phyloP scores from a whole-genome alignment of 2,113 vertebrate species.

The Lophotis ruficrista region DNA sequence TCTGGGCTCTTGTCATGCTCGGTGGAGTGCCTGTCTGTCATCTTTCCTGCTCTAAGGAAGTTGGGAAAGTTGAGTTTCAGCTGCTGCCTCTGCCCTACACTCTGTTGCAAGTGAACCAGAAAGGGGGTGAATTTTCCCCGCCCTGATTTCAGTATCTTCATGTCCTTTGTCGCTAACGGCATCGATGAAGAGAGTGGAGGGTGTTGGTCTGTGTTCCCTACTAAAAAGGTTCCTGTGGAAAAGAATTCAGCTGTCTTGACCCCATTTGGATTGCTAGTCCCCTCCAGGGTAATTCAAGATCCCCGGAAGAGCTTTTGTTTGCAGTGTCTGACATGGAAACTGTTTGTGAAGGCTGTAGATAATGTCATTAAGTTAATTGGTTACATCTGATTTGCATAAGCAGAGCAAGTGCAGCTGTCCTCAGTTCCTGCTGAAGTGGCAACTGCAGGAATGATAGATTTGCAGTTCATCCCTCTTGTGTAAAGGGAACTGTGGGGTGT shows the following conservation, averaged over 20 bases:
- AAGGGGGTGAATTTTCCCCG: not conserved
- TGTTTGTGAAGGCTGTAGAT: slow-evolving; percentile 60
- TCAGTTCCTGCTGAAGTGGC: not conserved
- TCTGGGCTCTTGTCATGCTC: not conserved
- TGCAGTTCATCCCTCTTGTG: not conserved
- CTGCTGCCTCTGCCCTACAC: not conserved
- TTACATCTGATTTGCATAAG: slow-evolving; percentile 64
- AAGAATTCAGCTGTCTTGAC: not conserved
- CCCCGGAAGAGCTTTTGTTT: slow-evolving; percentile 54
- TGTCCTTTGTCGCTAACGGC: not conserved
- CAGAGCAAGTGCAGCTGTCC: slow-evolving; percentile 18
- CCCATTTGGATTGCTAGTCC: not conserved
- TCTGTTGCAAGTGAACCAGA: not conserved
- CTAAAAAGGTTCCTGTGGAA: not conserved
- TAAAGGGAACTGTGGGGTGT: not conserved
- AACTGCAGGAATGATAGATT: not conserved
- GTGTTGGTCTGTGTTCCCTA: not conserved
- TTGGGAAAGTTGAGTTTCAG: not conserved
- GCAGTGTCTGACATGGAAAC: slow-evolving; percentile 65
- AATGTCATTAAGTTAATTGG: slow-evolving; percentile 57
- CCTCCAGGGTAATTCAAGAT: slow-evolving; percentile 55
- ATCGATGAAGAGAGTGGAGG: not conserved
- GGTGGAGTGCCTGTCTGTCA: not conserved
- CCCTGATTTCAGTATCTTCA: not conserved
- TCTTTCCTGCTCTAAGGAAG: not conserved